phyloP scores from a whole-genome alignment of 2,888 invertebrate species.

The Diaprepes abbreviatus region DNA sequence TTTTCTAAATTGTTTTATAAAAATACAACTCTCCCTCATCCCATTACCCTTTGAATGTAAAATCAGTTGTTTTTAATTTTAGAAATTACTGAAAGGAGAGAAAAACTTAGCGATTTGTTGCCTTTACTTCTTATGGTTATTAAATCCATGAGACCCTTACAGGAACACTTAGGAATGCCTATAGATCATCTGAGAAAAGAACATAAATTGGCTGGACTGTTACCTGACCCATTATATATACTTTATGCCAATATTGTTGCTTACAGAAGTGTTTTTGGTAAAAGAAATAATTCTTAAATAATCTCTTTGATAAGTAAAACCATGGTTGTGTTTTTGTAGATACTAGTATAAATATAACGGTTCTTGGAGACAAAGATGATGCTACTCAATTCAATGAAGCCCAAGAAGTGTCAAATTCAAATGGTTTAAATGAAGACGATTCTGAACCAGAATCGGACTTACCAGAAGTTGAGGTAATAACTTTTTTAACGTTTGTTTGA shows the following conservation, averaged over 20 bases:
- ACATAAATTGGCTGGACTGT: slow-evolving; percentile 79
- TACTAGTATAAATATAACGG: slow-evolving; percentile 68
- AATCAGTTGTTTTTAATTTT: too few species aligned
- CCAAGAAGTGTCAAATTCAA: slow-evolving; percentile 70
- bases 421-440: slow-evolving; percentile 74
- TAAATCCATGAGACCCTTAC: slow-evolving; percentile 88
- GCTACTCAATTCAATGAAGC: slow-evolving; percentile 72
- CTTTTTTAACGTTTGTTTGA: too few species aligned
- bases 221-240: slow-evolving; percentile 88
- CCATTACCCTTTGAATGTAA: too few species aligned
- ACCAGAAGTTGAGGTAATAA: slow-evolving; percentile 57
- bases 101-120: slow-evolving; percentile 82
- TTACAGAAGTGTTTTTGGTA: slow-evolving; percentile 83
- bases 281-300: slow-evolving; percentile 54
- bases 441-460: slow-evolving; percentile 64
- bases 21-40: too few species aligned
- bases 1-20: too few species aligned
- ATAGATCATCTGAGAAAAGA: slow-evolving; percentile 85
- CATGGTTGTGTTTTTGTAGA: slow-evolving; percentile 58
- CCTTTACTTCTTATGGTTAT: slow-evolving; percentile 82
- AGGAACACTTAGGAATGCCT: slow-evolving; percentile 87
- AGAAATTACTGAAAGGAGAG: slow-evolving; percentile 63
- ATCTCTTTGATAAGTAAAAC: neutral
- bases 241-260: slow-evolving; percentile 88
- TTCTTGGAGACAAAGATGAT: slow-evolving; percentile 80